A percentile compares a stretch with the other conserved stretches of the same genome.
Evolutionary conservation across 2,797 vertebrate species (phyloP).

Genomic region (Macroramphosus scolopax): DNA sequence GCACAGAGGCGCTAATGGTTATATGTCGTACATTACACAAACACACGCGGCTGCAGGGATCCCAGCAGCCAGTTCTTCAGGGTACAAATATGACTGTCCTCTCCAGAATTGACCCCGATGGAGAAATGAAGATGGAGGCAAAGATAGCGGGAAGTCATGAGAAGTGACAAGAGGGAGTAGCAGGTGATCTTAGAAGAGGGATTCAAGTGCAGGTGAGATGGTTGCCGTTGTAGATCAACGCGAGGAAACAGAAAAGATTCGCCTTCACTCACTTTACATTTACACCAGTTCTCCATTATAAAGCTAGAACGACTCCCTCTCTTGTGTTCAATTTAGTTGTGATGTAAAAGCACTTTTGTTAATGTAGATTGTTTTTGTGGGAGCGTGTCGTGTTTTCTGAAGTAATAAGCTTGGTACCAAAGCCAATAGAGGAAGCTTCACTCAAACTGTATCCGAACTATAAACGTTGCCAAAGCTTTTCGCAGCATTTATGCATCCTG

Average conservation of each 20-base stretch:
- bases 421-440: slow-evolving; percentile 62
- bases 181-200: no score
- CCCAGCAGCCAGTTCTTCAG: slow-evolving; percentile 46
- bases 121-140: slow-evolving; percentile 2
- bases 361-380: slow-evolving; percentile 35
- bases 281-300: slow-evolving; percentile 30
- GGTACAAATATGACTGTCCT: slow-evolving; percentile 22
- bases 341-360: slow-evolving; percentile 81
- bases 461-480: slow-evolving; percentile 23
- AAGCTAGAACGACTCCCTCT: slow-evolving; percentile 55
- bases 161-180: no score
- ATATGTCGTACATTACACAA: slow-evolving; percentile 19
- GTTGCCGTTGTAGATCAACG: no score
- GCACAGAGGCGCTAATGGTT: slow-evolving; percentile 33
- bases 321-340: slow-evolving; percentile 49
- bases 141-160: slow-evolving; percentile 6
- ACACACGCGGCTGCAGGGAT: slow-evolving; percentile 40
- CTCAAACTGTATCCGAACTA: slow-evolving; percentile 59
- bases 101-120: slow-evolving; percentile 4
- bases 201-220: no score
- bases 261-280: slow-evolving; percentile 23
- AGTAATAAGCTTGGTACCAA: slow-evolving; percentile 75
- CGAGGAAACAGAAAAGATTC: no score
- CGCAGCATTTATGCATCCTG: no score
- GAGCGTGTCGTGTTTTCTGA: slow-evolving; percentile 34